phyloP scores from a whole-genome alignment of 2,888 invertebrate species.

The Caenorhabditis drosophilae region DNA sequence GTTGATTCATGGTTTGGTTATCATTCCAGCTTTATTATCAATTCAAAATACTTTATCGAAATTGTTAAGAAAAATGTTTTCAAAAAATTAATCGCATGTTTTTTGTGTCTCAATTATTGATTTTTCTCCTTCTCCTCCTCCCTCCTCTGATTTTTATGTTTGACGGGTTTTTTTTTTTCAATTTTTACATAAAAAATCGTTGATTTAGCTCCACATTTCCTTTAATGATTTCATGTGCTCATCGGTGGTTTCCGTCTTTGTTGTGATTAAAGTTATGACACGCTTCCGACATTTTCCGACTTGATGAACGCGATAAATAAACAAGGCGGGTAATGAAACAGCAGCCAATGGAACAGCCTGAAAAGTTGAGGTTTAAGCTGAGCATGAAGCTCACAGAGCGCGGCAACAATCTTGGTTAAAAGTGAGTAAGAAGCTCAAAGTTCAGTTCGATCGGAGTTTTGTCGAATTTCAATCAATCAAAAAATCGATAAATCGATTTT shows the following conservation, averaged over 20 bases:
- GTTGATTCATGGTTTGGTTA: slow-evolving; percentile 47
- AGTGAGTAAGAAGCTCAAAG: not conserved
- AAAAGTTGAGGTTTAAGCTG: slow-evolving; percentile 5
- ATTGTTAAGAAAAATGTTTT: not conserved
- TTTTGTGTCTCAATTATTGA: too few relatives aligned
- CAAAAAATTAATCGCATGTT: too few relatives aligned
- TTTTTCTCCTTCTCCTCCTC: too few relatives aligned
- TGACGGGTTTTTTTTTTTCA: too few relatives aligned
- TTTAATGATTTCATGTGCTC: slow-evolving; percentile 37
- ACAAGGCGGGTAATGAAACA: slow-evolving; percentile 26
- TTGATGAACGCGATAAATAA: slow-evolving; percentile 27
- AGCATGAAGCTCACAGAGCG: too few relatives aligned
- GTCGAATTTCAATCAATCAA: too few relatives aligned
- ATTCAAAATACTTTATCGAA: slow-evolving; percentile 15
- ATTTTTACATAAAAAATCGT: too few relatives aligned
- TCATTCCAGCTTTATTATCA: slow-evolving; percentile 48
- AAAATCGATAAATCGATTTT: too few relatives aligned
- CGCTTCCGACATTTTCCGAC: slow-evolving; percentile 29
- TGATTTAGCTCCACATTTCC: slow-evolving; percentile 22
- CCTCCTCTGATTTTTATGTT: too few relatives aligned
- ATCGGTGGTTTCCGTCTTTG: slow-evolving; percentile 29
- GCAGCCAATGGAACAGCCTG: slow-evolving; percentile 36
- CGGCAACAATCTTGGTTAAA: not conserved
- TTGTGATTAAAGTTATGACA: slow-evolving; percentile 30
- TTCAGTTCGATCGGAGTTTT: too few relatives aligned